Conservation (phyloP, 1,140 invertebrate species). For the Leptinotarsa defecta region DNA sequence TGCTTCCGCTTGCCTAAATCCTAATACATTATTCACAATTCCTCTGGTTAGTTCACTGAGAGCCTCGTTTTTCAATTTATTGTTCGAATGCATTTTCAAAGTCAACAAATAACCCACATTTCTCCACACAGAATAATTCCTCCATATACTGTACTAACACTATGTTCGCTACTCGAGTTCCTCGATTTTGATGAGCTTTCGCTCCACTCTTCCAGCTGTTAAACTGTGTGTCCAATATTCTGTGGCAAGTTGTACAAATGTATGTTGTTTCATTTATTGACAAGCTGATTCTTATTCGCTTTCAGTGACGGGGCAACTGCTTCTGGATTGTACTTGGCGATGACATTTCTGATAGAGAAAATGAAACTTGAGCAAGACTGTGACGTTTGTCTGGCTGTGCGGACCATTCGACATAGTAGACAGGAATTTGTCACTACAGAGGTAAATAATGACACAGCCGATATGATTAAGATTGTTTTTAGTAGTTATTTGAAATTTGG, state of each 20-base stretch:
- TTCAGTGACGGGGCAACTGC: slow-evolving; percentile 53
- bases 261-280: slow-evolving; percentile 14
- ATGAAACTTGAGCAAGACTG: slow-evolving; percentile 55
- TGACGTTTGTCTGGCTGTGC: slow-evolving; percentile 54
- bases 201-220: background rate
- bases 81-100: too few species aligned
- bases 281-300: slow-evolving; percentile 13
- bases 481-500: background rate
- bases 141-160: background rate
- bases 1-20: too few species aligned
- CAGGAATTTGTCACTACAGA: slow-evolving; percentile 47
- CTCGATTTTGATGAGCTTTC: background rate
- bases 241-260: background rate
- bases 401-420: slow-evolving; percentile 49
- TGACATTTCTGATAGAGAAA: slow-evolving; percentile 54
- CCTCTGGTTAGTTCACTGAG: too few species aligned
- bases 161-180: background rate
- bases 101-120: too few species aligned
- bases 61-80: too few species aligned
- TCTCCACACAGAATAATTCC: background rate
- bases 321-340: slow-evolving; percentile 51
- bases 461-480: too few species aligned
- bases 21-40: too few species aligned
- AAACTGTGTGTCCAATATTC: background rate
- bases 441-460: background rate